Evolutionary conservation across 2,797 vertebrate genomes (phyloP), one percentile per base, ranked within the genome.

Genomic region (Rhinichthys osculus): DNA sequence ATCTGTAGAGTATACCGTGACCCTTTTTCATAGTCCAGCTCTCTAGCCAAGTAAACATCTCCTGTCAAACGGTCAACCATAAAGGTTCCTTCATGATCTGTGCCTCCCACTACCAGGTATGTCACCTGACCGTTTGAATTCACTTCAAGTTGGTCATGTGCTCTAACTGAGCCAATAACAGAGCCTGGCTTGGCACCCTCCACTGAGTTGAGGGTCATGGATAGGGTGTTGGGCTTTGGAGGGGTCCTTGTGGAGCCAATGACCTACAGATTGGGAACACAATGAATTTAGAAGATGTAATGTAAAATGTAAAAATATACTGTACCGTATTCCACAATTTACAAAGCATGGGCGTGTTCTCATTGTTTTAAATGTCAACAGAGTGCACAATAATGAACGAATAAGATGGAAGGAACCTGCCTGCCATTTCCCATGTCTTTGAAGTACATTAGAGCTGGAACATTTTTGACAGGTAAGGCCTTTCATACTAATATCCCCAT

Each of bases 161-260:
- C 89, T 0, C 94, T 95, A 57, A 99, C 94, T 0, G 97, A 98
- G 83, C 98, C 98, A 3, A 99, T 92, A 70, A 98, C 81, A 5
- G 98, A 97, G 30, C 98, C 98, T 0, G 98, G 98, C 42, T 82
- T 91, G n/a, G 96, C 88, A 3, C 98, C 98, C 89, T 99, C 98
- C 0, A 94, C 90, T 1, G 96, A 96, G 7, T 95, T 96, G 52
- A 99, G 93, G 1, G 95, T 96, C 93, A 99, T 91, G 57, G 95
- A 95, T 0, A 96, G 94, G 71, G 95, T 88, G 57, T 96, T 96
- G 1, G 95, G 92, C 38, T 95, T 95, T 0, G 95, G 91, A 89
- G 62, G 90, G n/a, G 92, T 91, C 82, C 83, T 95, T 64, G 93
- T 92, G 2, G 95, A 93, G 1, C 96, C 95, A 82, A 97, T 91